Evolutionary conservation across 1,140 invertebrate genomes (phyloP).

Genomic region (Holcopasites calliopsidis): DNA sequence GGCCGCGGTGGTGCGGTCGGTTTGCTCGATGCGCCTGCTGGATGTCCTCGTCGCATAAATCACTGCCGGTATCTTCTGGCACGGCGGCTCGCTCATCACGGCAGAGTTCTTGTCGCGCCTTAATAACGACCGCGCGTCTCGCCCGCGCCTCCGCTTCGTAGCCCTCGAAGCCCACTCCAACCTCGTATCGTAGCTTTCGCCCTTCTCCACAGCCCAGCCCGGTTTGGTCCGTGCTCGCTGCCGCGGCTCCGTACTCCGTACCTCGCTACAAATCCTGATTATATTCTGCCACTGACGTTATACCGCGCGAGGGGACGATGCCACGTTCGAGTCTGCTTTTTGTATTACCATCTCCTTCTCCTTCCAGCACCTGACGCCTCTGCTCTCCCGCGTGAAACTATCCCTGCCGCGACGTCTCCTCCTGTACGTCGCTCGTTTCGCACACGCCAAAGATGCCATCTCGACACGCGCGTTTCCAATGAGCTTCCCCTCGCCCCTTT

Average conservation of each 20-base stretch:
- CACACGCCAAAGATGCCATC: not conserved
- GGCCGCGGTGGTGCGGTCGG: conserved; percentile 34
- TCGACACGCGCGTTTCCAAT: conserved; percentile 35
- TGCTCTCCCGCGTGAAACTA: conserved; percentile 45
- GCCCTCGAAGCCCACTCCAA: conserved; percentile 43
- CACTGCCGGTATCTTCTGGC: conserved; percentile 77
- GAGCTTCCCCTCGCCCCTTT: conserved; percentile 8
- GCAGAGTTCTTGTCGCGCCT: conserved; percentile 79
- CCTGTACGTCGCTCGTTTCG: conserved; percentile 1
- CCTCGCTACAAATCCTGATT: conserved; percentile 80
- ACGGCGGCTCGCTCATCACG: conserved; percentile 77
- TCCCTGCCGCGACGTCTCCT: conserved; percentile 32
- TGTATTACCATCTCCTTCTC: conserved; percentile 68
- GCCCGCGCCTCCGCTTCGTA: conserved; percentile 60
- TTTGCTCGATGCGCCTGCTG: conserved; percentile 55
- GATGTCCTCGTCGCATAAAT: conserved; percentile 77
- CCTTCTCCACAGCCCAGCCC: conserved; percentile 51
- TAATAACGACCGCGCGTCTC: conserved; percentile 77
- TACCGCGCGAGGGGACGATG: conserved; percentile 73
- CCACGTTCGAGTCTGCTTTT: conserved; percentile 78
- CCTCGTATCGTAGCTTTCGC: conserved; percentile 49
- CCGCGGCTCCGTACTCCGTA: conserved; percentile 33
- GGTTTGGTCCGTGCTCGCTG: conserved; percentile 37
- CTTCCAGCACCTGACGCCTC: conserved; percentile 7
- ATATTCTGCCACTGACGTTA: conserved; percentile 80